Evolutionary conservation across 2,113 vertebrate species (phyloP), one percentile per base, ranked within the genome.

Genomic region (Lucifuga dentata): DNA sequence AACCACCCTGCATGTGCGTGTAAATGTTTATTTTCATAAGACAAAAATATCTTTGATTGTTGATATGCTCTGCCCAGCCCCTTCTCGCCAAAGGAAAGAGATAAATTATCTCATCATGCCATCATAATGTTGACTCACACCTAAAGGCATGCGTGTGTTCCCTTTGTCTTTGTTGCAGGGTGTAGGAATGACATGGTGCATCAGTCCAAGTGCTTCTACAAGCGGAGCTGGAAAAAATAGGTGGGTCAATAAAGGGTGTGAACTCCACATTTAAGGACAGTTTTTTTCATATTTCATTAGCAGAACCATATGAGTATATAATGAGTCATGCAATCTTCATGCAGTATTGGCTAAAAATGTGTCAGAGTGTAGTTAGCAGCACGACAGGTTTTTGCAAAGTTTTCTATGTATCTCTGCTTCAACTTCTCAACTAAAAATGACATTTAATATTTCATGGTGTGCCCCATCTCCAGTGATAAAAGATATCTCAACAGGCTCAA

Each of bases 211-310:
- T 64, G 53, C 69, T 73, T 58, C 38, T 72, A 55, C 67, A 45
- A 39, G 15, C 44, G 41, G 6, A 68, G 61, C 17, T 8, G 13
- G 51, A 68, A 65, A 55, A 66, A 56, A 65, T 43, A 59, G 51
- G 59, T 3, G 63, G 38, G 70, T 59, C 76, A 74, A 8, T 61
- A 7, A 11, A 70, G 83, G 71, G 79, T 63, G 80, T 81, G 59
- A 69, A 23, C 59, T 33, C 17, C 33, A 35, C 24, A 43, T 63
- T 46, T 26, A 67, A 32, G 45, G 38, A 21, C 43, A 16, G 1
- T 41, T 0, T 32, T 41, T 46, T 32, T 60, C 17, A 11, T 15
- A 15, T 69, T 33, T 57, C 7, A 45, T 33, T 68, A 46, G 9
- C 11, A 26, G 11, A 21, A 46, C 60, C 33, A 66, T 19, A 13